Evolutionary conservation across 2,113 vertebrate genomes (phyloP), one percentile per base, ranked within the genome.

Genomic region (Polypterus bichir): DNA sequence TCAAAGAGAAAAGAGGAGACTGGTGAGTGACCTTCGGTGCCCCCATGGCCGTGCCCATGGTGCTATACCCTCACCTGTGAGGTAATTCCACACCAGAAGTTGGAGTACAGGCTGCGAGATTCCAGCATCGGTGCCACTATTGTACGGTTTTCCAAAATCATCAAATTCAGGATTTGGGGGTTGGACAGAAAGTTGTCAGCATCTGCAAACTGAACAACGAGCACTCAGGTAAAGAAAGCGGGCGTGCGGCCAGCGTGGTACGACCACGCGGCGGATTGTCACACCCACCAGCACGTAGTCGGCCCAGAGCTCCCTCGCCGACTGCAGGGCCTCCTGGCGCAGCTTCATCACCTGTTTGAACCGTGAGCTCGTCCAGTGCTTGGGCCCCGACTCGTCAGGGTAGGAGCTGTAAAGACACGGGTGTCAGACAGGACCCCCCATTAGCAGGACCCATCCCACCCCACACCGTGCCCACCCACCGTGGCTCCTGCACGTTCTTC

Each of bases 11-110:
- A 27, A 27, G 27, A 27, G 27, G 27, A 27, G 27, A 27, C 27
- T 27, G 27, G 27, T 27, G 27, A 27, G 27, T 27, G 27, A 27
- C 27, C 27, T 27, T 27, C 1, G 2, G 27, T 27, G 27, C 27
- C 27, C 27, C 27, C 27, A 27, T 27, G 27, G 27, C 27, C 27
- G 27, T 27, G 27, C 27, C 27, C 27, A 1, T 27, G 27, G 27
- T 27, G 27, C 27, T 27, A 27, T 27, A 2, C 48, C 81, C 85
- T 82, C 82, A 86, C 96, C 93, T 99, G 92, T 6, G 94, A 89
- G 3, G 93, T 97, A 74, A 99, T 92, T 71, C 94, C 95, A 55
- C 96, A 96, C 96, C 96, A 99, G 85, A 91, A 99, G 78, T 98
- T 99, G 47, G 96, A 99, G 77, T 99, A 98, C 9, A 97, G 86